These are phyloP conservation scores for Chaetura pelagica DNA, from an alignment of 2,113 vertebrate genomes.

Conservation along the genomic window DNA sequence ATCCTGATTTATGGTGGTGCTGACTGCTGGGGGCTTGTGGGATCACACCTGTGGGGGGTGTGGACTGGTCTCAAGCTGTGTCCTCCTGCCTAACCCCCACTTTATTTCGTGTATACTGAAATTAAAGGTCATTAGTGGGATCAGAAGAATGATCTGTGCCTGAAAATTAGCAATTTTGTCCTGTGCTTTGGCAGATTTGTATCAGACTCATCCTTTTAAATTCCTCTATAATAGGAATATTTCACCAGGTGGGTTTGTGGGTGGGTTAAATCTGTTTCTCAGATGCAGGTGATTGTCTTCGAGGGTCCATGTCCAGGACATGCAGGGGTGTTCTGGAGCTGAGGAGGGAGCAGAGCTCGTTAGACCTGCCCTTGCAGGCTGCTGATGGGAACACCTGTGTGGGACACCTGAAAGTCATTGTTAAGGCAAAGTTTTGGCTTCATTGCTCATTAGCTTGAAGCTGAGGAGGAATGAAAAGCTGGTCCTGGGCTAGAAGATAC, in stretches of 20 bases:
- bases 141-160: rapidly evolving
- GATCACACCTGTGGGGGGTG: too few species aligned
- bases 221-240: rapidly evolving
- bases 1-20: rapidly evolving
- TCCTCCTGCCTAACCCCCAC: not conserved
- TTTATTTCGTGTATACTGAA: rapidly evolving
- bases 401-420: rapidly evolving
- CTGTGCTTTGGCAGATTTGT: not conserved
- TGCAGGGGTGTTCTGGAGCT: rapidly evolving
- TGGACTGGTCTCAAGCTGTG: not conserved
- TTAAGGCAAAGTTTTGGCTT: too few species aligned
- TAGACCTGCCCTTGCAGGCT: not conserved
- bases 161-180: rapidly evolving
- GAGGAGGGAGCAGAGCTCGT: not conserved
- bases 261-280: too few species aligned
- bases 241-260: not conserved
- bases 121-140: not conserved
- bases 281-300: rapidly evolving
- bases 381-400: not conserved
- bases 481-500: not conserved
- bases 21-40: not conserved
- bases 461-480: rapidly evolving
- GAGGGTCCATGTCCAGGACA: rapidly evolving
- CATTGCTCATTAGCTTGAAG: too few species aligned
- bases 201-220: rapidly evolving